These are phyloP conservation scores for Eretmochelys imbricata DNA, from an alignment of 2,113 vertebrate genomes.

Conservation along the genomic window DNA sequence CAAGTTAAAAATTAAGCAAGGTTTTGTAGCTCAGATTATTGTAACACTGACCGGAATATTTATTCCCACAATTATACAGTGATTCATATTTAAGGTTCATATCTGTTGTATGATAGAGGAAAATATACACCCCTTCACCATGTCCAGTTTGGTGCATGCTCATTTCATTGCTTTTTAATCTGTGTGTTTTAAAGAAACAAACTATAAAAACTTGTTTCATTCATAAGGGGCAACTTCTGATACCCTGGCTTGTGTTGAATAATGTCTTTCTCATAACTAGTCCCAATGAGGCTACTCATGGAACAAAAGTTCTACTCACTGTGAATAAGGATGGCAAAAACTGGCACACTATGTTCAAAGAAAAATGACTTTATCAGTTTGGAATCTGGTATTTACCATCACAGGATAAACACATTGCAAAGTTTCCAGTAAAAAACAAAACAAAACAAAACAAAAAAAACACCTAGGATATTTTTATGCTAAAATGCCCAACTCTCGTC, in stretches of 20 bases:
- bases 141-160: neutral
- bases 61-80: neutral
- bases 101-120: neutral
- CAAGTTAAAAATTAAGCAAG: neutral
- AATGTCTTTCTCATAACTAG: neutral
- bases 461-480: neutral
- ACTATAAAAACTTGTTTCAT: neutral
- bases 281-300: neutral
- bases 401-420: constrained; percentile 1
- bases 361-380: neutral
- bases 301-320: neutral
- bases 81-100: neutral
- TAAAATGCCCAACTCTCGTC: constrained; percentile 21
- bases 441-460: no score
- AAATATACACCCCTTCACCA: neutral
- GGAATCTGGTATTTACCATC: neutral
- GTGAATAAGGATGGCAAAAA: neutral
- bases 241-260: neutral
- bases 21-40: neutral
- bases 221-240: neutral
- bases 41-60: neutral
- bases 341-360: neutral
- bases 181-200: neutral
- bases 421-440: neutral
- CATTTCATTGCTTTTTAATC: neutral